Evolutionary conservation across 2,888 invertebrate species (phyloP).

Genomic region (Thereva nobilitata): DNA sequence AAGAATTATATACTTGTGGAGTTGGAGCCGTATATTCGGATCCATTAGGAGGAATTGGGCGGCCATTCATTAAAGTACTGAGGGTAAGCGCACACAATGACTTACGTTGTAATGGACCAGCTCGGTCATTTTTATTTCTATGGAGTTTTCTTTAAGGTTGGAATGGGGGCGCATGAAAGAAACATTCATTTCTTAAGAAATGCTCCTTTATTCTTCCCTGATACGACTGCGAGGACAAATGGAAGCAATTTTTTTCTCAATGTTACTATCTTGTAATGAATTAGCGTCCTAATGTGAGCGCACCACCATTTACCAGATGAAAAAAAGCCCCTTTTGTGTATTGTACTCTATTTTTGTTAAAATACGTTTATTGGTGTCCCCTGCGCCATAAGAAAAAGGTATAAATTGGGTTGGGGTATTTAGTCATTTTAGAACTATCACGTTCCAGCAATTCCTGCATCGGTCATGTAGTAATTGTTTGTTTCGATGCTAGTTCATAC

Average conservation of each 20-base stretch:
- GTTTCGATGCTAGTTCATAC: too few relatives aligned
- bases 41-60: conserved; percentile 24
- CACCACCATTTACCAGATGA: conserved; percentile 27
- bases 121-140: conserved; percentile 25
- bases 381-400: too few relatives aligned
- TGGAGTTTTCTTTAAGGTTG: neutral
- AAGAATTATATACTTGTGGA: conserved; percentile 13
- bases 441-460: too few relatives aligned
- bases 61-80: conserved; percentile 20
- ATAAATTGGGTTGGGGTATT: too few relatives aligned
- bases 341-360: conserved; percentile 6
- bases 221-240: conserved; percentile 16
- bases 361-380: too few relatives aligned
- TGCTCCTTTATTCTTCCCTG: neutral
- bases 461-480: too few relatives aligned
- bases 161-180: neutral
- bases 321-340: conserved; percentile 25
- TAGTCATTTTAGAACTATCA: too few relatives aligned
- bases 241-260: conserved; percentile 23
- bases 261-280: conserved; percentile 32
- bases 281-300: conserved; percentile 22
- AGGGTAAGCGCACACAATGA: conserved; percentile 28
- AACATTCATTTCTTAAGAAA: neutral
- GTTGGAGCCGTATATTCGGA: conserved; percentile 3
- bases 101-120: conserved; percentile 25